phyloP scores from a whole-genome alignment of 2,113 vertebrate species.

The Diadophis punctatus region DNA sequence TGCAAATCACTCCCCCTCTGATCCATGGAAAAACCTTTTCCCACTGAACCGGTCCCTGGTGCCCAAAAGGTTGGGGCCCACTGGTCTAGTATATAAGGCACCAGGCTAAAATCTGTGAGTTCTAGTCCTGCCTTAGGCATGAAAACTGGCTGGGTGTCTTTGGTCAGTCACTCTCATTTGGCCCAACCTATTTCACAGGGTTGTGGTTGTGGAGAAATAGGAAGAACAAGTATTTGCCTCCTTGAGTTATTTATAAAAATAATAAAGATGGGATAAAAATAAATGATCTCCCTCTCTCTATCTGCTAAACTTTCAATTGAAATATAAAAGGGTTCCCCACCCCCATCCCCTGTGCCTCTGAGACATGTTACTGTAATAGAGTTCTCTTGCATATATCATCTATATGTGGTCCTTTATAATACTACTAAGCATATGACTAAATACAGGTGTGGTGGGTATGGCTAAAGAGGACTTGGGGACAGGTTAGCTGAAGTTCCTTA shows the following conservation, averaged over 20 bases:
- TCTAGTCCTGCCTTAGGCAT: neutral
- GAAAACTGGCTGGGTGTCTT: neutral
- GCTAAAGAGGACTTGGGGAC: neutral
- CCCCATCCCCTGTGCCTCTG: neutral
- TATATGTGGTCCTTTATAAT: neutral
- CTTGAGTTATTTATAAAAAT: neutral
- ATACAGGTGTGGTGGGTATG: neutral
- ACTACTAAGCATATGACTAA: neutral
- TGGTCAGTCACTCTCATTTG: neutral
- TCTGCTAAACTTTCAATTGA: neutral
- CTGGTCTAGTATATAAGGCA: neutral
- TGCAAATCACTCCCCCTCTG: fast-evolving
- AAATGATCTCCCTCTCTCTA: neutral
- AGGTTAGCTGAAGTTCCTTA: neutral
- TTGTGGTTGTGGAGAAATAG: neutral
- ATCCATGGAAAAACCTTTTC: too few relatives aligned
- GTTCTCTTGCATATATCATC: neutral
- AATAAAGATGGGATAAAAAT: neutral
- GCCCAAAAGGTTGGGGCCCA: neutral
- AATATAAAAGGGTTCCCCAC: neutral
- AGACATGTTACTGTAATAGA: neutral
- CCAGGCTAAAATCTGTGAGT: neutral
- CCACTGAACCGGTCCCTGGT: neutral
- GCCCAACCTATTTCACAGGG: neutral
- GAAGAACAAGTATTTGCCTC: neutral